Evolutionary conservation across 2,888 invertebrate species (phyloP).

Genomic region (Drosophila kuntzei): DNA sequence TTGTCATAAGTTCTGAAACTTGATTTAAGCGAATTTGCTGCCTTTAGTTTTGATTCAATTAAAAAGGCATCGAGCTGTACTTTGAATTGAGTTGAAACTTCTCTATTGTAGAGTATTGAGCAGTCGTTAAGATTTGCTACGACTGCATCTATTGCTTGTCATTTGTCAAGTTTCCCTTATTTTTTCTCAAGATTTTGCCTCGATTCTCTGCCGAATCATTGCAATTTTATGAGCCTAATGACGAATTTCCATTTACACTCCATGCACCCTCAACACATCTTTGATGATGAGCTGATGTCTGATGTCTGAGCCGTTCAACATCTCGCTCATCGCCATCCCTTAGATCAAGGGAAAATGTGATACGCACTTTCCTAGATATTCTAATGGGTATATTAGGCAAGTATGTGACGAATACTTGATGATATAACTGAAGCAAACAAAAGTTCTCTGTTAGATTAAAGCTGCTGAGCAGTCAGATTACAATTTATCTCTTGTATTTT

Average conservation of each 20-base stretch:
- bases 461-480: neutral
- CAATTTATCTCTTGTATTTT: neutral
- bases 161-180: conserved; percentile 38
- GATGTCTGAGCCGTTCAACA: conserved; percentile 12
- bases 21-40: neutral
- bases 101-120: conserved; percentile 19
- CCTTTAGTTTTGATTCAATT: neutral
- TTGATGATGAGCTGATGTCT: conserved; percentile 21
- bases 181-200: conserved; percentile 16
- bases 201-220: conserved; percentile 54
- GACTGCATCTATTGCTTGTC: conserved; percentile 5
- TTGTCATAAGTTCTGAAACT: neutral
- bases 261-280: conserved; percentile 35
- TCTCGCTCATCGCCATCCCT: neutral
- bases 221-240: conserved; percentile 72
- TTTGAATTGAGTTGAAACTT: neutral
- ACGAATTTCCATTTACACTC: conserved; percentile 53
- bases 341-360: neutral
- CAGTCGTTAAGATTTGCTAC: neutral
- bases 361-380: neutral
- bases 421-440: neutral
- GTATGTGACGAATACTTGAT: neutral
- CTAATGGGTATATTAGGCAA: conserved; percentile 1
- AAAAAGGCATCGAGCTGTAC: neutral
- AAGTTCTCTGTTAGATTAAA: neutral